Percentiles rank a stretch among this genome's conserved stretches.
phyloP scores from a whole-genome alignment of 2,797 vertebrate species.

The Protosalanx chinensis region DNA sequence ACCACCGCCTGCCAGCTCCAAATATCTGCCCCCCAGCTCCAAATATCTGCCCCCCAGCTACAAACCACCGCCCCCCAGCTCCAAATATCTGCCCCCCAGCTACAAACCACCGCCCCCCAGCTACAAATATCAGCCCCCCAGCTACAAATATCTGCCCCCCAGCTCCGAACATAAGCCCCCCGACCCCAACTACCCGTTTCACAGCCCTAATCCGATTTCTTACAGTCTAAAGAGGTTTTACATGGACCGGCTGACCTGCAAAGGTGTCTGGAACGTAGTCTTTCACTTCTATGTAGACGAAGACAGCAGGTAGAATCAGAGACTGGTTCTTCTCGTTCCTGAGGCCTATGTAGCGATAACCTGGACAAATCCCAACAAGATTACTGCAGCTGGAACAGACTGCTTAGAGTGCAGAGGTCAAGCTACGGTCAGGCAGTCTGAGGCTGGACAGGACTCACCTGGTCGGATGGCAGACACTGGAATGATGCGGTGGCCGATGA shows the following conservation, averaged over 20 bases:
- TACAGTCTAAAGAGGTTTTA: too few relatives aligned
- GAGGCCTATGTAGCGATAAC: constrained; percentile 85
- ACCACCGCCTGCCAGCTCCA: too few relatives aligned
- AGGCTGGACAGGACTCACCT: constrained; percentile 63
- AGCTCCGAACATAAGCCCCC: too few relatives aligned
- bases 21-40: too few relatives aligned
- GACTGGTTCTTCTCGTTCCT: constrained; percentile 87
- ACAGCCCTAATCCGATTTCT: too few relatives aligned
- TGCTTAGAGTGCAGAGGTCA: neutral
- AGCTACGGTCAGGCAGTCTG: neutral
- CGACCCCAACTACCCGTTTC: too few relatives aligned
- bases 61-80: too few relatives aligned
- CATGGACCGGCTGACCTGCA: constrained; percentile 61
- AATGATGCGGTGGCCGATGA: constrained; percentile 86
- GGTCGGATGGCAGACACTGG: constrained; percentile 86
- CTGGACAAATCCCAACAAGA: constrained; percentile 50
- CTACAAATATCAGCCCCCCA: too few relatives aligned
- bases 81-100: too few relatives aligned
- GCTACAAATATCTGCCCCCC: too few relatives aligned
- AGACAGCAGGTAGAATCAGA: constrained; percentile 80
- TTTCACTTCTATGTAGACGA: constrained; percentile 87
- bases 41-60: too few relatives aligned
- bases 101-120: too few relatives aligned
- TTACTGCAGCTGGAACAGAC: neutral
- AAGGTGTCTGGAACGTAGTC: constrained; percentile 89